Percentiles rank a stretch among this genome's conserved stretches.
Conservation (phyloP, 2,888 invertebrate genomes). For the Agriopis marginaria region DNA sequence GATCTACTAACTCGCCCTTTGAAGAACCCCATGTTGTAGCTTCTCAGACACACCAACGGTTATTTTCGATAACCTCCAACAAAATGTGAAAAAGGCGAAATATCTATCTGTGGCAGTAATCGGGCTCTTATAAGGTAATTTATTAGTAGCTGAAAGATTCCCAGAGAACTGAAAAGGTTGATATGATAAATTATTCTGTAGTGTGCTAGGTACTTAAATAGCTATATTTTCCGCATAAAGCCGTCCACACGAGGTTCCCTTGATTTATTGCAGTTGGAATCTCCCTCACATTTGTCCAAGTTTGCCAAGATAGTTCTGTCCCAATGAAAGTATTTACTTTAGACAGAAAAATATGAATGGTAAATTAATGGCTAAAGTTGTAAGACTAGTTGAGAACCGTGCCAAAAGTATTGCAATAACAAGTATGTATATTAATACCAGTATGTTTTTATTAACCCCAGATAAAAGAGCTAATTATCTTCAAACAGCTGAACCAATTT, state of each 20-base stretch:
- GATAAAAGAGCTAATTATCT: too few species aligned
- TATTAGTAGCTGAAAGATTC: not conserved
- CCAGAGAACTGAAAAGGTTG: not conserved
- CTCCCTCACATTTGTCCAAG: constrained; percentile 27
- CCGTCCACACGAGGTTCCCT: constrained; percentile 27
- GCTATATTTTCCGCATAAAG: constrained; percentile 36
- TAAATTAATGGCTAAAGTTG: constrained; percentile 11
- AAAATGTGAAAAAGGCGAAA: too few species aligned
- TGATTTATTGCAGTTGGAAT: constrained; percentile 38
- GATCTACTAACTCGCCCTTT: too few species aligned
- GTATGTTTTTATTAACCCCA: too few species aligned
- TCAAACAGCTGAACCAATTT: too few species aligned
- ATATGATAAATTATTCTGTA: constrained; percentile 12
- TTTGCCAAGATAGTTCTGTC: constrained; percentile 24
- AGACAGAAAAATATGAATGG: constrained; percentile 3
- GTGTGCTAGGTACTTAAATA: constrained; percentile 24
- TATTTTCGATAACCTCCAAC: too few species aligned
- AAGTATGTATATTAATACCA: not conserved
- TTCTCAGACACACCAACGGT: too few species aligned
- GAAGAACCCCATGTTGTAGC: too few species aligned
- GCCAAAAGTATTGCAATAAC: not conserved
- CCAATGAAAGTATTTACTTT: constrained; percentile 10
- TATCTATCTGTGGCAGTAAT: too few species aligned
- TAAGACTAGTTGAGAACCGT: not conserved
- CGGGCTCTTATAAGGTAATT: not conserved